phyloP scores from a whole-genome alignment of 2,888 invertebrate species.

The Eristalis intricaria region DNA sequence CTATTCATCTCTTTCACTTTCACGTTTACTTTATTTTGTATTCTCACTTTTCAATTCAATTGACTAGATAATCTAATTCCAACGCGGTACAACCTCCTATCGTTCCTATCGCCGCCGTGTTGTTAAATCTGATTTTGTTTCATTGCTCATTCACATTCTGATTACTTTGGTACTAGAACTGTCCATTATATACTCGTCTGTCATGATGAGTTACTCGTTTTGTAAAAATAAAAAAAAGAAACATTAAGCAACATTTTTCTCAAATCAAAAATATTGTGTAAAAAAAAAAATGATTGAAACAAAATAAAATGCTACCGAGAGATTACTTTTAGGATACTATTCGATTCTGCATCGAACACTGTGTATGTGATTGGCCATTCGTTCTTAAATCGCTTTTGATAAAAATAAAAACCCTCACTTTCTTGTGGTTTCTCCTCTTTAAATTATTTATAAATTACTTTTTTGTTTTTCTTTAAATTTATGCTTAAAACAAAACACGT shows the following conservation, averaged over 20 bases:
- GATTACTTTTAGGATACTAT: conserved; percentile 6
- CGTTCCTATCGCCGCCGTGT: conserved; percentile 4
- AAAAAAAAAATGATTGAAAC: background rate
- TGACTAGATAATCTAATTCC: conserved; percentile 77
- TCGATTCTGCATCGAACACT: conserved; percentile 11
- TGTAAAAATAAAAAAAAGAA: background rate
- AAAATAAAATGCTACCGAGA: background rate
- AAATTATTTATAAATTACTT: conserved; percentile 34
- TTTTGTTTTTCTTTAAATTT: conserved; percentile 16
- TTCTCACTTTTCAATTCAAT: conserved; percentile 74
- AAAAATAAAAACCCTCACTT: background rate
- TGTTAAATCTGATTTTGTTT: conserved; percentile 56
- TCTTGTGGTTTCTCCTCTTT: background rate
- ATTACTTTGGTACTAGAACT: conserved; percentile 63
- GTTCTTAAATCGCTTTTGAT: background rate
- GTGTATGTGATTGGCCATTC: conserved; percentile 13
- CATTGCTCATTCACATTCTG: conserved; percentile 54
- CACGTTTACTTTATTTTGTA: conserved; percentile 41
- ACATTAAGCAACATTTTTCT: background rate
- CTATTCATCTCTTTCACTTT: conserved; percentile 51
- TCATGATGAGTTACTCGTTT: background rate
- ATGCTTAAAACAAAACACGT: conserved; percentile 42
- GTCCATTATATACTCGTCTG: background rate
- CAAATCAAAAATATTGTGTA: background rate
- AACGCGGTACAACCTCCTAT: conserved; percentile 24